These are phyloP conservation scores for Bombus picipes DNA, from an alignment of 1,140 invertebrate genomes.

Conservation along the genomic window DNA sequence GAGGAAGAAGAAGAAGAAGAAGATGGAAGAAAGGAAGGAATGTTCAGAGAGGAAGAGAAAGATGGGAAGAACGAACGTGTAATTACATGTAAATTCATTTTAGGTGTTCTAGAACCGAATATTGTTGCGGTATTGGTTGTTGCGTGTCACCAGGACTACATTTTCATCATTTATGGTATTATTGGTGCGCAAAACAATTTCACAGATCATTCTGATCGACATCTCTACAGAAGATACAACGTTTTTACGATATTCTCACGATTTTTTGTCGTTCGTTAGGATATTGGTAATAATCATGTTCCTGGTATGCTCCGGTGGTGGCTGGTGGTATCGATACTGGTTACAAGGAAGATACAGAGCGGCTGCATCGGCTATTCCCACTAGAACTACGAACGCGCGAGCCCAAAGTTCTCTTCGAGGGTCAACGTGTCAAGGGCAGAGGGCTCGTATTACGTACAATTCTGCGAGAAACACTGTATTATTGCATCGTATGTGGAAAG, in stretches of 20 bases:
- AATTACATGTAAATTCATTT: conserved; percentile 35
- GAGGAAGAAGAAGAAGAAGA: not conserved
- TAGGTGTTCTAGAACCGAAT: conserved; percentile 82
- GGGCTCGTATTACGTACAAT: conserved; percentile 80
- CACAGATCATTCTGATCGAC: not conserved
- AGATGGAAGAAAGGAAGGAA: not conserved
- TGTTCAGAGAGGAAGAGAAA: too few species aligned
- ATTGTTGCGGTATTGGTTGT: conserved; percentile 83
- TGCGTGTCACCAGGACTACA: conserved; percentile 82
- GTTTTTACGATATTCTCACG: not conserved
- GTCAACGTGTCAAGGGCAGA: conserved; percentile 76
- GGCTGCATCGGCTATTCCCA: conserved; percentile 74
- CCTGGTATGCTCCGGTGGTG: conserved; percentile 82
- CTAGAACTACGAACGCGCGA: conserved; percentile 73
- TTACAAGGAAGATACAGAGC: conserved; percentile 80
- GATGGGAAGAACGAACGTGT: not conserved
- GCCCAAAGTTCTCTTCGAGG: conserved; percentile 73
- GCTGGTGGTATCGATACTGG: conserved; percentile 84
- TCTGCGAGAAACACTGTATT: conserved; percentile 81
- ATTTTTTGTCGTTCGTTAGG: conserved; percentile 68
- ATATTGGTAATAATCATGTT: conserved; percentile 83
- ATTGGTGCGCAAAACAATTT: conserved; percentile 72
- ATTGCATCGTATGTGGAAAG: conserved; percentile 82
- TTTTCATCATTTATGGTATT: conserved; percentile 84
- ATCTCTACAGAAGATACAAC: not conserved